Conservation (phyloP, 2,888 invertebrate species). For the Tanytarsus gracilentus region DNA sequence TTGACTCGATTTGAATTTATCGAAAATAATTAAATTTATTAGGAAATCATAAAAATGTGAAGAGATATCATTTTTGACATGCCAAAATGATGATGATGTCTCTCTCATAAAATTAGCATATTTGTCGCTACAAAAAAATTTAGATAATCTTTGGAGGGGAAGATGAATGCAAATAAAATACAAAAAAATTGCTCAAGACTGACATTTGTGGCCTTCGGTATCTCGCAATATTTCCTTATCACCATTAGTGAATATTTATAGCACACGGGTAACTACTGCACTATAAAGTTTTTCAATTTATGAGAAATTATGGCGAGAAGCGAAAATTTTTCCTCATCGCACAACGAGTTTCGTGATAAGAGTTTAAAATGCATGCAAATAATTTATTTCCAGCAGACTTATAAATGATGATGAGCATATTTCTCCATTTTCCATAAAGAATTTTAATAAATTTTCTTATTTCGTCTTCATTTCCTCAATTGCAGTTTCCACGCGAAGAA, state of each 20-base stretch:
- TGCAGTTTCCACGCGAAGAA: neutral
- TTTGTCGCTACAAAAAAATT: constrained; percentile 18
- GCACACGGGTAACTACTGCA: neutral
- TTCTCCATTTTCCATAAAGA: no score
- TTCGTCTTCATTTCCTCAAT: neutral
- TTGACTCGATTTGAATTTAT: neutral
- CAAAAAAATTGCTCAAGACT: neutral
- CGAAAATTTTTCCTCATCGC: neutral
- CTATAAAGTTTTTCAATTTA: constrained; percentile 23
- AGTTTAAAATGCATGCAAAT: no score
- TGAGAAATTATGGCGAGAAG: constrained; percentile 24
- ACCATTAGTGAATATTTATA: constrained; percentile 29
- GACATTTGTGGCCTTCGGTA: no score
- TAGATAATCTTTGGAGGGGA: neutral
- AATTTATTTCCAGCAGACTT: neutral
- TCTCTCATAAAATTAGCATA: constrained; percentile 28
- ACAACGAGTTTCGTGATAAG: no score
- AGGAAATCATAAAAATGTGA: constrained; percentile 15
- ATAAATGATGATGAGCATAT: neutral
- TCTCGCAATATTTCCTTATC: constrained; percentile 27
- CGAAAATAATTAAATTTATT: constrained; percentile 20
- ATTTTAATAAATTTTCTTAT: neutral
- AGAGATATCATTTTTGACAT: no score
- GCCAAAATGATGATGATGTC: no score
- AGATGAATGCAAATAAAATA: neutral